A percentile compares a stretch with the other conserved stretches of the same genome.
Evolutionary conservation across 2,797 vertebrate species (phyloP).

Genomic region (Rallus crepitans): DNA sequence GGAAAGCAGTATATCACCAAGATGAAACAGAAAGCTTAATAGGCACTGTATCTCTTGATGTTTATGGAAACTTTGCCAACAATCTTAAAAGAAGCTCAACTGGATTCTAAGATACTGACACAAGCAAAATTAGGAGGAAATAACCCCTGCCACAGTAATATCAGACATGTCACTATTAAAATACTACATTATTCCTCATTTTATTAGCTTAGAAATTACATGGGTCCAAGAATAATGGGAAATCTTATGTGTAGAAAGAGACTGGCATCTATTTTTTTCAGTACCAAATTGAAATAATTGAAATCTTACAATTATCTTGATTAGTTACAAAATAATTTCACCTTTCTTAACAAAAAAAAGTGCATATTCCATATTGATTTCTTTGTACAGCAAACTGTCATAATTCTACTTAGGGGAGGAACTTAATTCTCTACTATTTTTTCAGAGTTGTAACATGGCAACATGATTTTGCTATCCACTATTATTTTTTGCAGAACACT

Average conservation of each 20-base stretch:
- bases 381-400: neutral
- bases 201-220: neutral
- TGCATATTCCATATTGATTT: neutral
- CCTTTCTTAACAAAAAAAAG: neutral
- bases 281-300: neutral
- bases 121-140: neutral
- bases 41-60: conserved; percentile 9
- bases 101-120: neutral
- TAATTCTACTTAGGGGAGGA: neutral
- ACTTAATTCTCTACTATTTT: neutral
- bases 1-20: neutral
- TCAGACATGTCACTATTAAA: neutral
- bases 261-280: neutral
- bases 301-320: neutral
- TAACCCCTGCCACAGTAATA: neutral
- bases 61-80: conserved; percentile 26
- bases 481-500: neutral
- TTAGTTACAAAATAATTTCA: neutral
- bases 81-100: neutral
- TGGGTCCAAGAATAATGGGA: neutral
- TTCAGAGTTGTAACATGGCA: neutral
- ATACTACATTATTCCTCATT: neutral
- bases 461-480: neutral
- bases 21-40: conserved; percentile 62
- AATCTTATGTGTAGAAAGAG: neutral